Evolutionary conservation across 92 coral and sea anemone species (phyloP).

Genomic region (Actinostola sp.): DNA sequence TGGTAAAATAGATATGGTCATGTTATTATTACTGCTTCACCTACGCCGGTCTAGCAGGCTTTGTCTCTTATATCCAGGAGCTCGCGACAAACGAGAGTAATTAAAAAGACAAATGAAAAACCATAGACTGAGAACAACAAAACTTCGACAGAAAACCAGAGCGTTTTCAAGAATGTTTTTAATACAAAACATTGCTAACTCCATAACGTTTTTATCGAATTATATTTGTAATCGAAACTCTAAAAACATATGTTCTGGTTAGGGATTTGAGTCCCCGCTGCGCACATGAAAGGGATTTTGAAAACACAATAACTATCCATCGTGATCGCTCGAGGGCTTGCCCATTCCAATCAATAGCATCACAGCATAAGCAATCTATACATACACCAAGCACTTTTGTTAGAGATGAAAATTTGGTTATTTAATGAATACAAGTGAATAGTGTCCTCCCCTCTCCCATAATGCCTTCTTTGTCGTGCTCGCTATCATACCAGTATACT

Average conservation of each 20-base stretch:
- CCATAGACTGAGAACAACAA: conserved; percentile 3
- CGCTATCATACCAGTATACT: too few relatives aligned
- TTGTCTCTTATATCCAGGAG: not conserved
- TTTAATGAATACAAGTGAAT: conserved; percentile 10
- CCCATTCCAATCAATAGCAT: not conserved
- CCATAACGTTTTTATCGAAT: not conserved
- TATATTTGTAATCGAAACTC: not conserved
- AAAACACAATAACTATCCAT: not conserved
- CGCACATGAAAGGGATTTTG: not conserved
- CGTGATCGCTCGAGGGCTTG: conserved; percentile 15
- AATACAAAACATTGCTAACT: not conserved
- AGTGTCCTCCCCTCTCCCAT: not conserved
- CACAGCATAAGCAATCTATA: not conserved
- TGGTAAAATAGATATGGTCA: conserved; percentile 6
- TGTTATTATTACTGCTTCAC: conserved; percentile 6
- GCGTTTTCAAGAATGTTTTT: not conserved
- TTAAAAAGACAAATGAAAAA: conserved; percentile 10
- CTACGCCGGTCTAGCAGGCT: not conserved
- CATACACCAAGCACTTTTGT: not conserved
- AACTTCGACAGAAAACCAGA: not conserved
- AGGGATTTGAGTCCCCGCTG: conserved; percentile 1
- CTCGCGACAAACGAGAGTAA: conserved; percentile 21
- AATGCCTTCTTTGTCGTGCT: conserved; percentile 4
- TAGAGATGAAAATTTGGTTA: conserved; percentile 2
- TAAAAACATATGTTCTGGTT: conserved; percentile 7